Evolutionary conservation across 2,113 vertebrate genomes (phyloP).

Genomic region (Anhinga anhinga): DNA sequence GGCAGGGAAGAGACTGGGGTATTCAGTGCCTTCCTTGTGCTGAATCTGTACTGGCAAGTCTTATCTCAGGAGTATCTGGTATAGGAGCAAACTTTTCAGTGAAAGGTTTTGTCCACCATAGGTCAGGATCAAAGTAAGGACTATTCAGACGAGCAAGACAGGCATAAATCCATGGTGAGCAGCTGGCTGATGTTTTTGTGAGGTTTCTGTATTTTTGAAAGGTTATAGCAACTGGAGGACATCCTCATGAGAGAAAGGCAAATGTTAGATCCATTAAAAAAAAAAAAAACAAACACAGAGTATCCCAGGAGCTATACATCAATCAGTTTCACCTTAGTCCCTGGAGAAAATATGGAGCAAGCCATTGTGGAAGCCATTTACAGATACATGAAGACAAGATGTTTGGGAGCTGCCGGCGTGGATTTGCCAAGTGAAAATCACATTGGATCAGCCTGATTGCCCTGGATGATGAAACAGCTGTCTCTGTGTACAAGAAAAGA

Average conservation of each 20-base stretch:
- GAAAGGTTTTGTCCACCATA: not conserved
- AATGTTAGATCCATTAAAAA: not conserved
- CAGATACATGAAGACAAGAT: not conserved
- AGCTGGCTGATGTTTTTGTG: not conserved
- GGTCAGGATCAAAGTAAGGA: not conserved
- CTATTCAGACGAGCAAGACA: not conserved
- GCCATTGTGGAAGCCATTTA: not conserved
- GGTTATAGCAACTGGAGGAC: not conserved
- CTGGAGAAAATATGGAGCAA: not conserved
- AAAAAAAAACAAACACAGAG: not conserved
- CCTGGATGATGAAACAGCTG: not conserved
- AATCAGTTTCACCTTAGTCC: not conserved
- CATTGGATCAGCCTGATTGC: not conserved
- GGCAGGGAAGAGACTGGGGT: not conserved
- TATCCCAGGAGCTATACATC: not conserved
- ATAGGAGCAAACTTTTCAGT: not conserved
- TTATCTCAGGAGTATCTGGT: not conserved
- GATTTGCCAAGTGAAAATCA: not conserved
- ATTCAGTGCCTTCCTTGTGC: not conserved
- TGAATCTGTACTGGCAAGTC: not conserved
- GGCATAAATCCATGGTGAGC: not conserved
- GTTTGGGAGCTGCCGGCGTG: not conserved
- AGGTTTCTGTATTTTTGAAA: not conserved
- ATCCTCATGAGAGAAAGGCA: not conserved
- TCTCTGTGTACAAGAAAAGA: not conserved